phyloP scores from a whole-genome alignment of 1,140 invertebrate genomes.

The Drosophila ficusphila region DNA sequence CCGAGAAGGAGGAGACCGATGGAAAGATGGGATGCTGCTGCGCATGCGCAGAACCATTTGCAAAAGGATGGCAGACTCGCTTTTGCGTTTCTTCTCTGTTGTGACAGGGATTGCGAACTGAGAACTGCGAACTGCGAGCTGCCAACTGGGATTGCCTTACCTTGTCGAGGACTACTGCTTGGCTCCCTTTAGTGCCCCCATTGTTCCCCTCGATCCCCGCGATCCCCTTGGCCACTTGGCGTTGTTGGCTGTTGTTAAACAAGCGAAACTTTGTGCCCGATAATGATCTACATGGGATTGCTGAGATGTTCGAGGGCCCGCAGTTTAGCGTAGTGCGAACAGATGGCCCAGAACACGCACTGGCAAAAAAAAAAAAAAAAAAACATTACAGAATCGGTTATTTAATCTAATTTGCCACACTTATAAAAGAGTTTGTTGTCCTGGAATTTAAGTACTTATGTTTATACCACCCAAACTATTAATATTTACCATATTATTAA shows the following conservation, averaged over 20 bases:
- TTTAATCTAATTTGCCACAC: too few species aligned
- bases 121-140: conserved; percentile 23
- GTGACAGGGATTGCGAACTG: conserved; percentile 36
- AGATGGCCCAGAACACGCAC: conserved; percentile 58
- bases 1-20: neutral
- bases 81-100: conserved; percentile 25
- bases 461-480: too few species aligned
- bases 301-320: conserved; percentile 36
- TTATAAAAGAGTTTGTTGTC: too few species aligned
- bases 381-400: too few species aligned
- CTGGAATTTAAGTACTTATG: too few species aligned
- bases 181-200: conserved; percentile 14
- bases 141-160: conserved; percentile 41
- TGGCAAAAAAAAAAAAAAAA: neutral
- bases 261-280: conserved; percentile 79
- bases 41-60: conserved; percentile 47
- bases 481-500: too few species aligned
- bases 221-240: conserved; percentile 46
- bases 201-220: conserved; percentile 14
- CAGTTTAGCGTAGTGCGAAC: conserved; percentile 82
- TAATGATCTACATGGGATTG: conserved; percentile 72
- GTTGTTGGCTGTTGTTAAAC: conserved; percentile 80
- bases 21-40: conserved; percentile 32
- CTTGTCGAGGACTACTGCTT: conserved; percentile 46
- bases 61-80: conserved; percentile 36